phyloP scores from a whole-genome alignment of 2,113 vertebrate species.

The Calidris pugnax region DNA sequence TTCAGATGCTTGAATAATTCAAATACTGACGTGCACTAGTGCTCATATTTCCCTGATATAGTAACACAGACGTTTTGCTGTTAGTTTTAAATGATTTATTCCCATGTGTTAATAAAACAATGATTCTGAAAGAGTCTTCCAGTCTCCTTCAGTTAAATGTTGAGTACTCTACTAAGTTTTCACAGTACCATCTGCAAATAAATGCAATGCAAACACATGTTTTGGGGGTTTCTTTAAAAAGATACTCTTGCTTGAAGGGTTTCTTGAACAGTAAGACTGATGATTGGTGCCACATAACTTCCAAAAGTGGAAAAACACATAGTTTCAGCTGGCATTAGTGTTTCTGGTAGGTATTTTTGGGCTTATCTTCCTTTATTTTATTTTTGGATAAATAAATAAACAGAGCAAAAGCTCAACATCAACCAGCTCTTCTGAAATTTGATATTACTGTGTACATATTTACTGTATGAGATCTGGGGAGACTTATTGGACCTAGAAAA shows the following conservation, averaged over 20 bases:
- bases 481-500: background rate
- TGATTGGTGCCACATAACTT: background rate
- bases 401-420: background rate
- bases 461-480: background rate
- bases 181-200: background rate
- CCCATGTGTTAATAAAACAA: background rate
- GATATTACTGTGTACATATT: background rate
- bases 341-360: background rate
- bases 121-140: background rate
- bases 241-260: background rate
- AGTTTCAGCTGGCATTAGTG: background rate
- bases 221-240: background rate
- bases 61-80: background rate
- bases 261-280: background rate
- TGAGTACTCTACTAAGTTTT: background rate
- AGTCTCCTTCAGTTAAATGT: background rate
- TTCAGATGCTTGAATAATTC: slow-evolving; percentile 39
- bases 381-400: background rate
- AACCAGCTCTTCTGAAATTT: background rate
- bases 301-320: background rate
- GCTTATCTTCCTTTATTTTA: background rate
- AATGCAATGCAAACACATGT: background rate
- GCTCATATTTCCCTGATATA: background rate
- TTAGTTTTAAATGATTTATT: slow-evolving; percentile 33
- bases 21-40: background rate